These are phyloP conservation scores for Anomalospiza imberbis DNA, from an alignment of 2,797 vertebrate species.

Conservation along the genomic window DNA sequence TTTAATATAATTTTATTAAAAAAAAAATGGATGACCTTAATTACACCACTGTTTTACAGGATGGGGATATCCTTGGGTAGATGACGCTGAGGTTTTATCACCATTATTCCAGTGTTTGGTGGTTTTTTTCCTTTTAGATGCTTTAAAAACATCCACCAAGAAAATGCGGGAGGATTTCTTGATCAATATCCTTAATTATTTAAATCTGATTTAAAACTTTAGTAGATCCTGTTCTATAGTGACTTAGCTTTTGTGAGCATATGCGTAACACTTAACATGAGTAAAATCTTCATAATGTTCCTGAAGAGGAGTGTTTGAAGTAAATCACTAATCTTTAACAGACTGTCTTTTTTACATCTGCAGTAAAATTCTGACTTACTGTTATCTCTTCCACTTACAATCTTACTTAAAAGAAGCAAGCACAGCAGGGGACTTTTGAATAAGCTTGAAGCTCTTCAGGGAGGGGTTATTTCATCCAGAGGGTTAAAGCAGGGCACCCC, in stretches of 20 bases:
- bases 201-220: not conserved
- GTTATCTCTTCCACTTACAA: not conserved
- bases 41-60: not conserved
- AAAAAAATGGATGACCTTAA: not conserved
- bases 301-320: not conserved
- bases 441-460: not conserved
- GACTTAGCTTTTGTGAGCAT: not conserved
- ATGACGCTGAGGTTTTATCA: not conserved
- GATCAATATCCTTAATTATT: not conserved
- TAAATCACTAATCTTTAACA: constrained; percentile 1
- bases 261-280: not conserved
- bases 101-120: not conserved
- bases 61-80: not conserved
- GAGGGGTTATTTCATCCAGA: not conserved
- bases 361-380: not conserved
- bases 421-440: not conserved
- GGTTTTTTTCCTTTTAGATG: not conserved
- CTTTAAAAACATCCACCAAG: not conserved
- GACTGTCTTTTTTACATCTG: not conserved
- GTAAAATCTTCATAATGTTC: not conserved
- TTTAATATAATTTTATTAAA: not conserved
- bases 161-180: not conserved
- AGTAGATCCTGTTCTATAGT: not conserved
- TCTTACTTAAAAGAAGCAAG: not conserved
- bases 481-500: not conserved